Evolutionary conservation across 2,113 vertebrate species (phyloP).

Genomic region (Apistogramma diplotaenia): DNA sequence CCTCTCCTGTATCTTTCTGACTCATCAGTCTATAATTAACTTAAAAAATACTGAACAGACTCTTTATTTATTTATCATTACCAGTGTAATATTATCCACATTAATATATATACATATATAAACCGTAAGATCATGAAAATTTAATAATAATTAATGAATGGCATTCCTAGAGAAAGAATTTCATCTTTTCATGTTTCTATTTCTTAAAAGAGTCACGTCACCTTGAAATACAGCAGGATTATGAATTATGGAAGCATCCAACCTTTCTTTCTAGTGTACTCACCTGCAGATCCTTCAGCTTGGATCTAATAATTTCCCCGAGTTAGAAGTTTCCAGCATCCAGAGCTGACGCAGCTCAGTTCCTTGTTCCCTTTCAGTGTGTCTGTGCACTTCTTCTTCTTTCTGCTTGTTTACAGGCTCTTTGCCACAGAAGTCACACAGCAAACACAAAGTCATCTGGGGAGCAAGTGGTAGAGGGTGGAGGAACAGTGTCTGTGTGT

Average conservation of each 20-base stretch:
- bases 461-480: slow-evolving; percentile 49
- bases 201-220: not conserved
- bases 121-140: not conserved
- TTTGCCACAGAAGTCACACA: slow-evolving; percentile 45
- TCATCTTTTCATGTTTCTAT: not conserved
- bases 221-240: not conserved
- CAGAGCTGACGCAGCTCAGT: slow-evolving; percentile 20
- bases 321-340: slow-evolving; percentile 40
- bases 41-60: not conserved
- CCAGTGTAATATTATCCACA: not conserved
- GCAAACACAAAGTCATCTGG: slow-evolving; percentile 36
- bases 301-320: slow-evolving; percentile 1
- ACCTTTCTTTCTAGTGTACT: not conserved
- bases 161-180: not conserved
- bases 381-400: slow-evolving; percentile 44
- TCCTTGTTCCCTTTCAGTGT: slow-evolving; percentile 24
- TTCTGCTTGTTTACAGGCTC: slow-evolving; percentile 50
- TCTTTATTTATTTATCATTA: not conserved
- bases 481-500: slow-evolving; percentile 16
- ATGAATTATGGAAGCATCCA: not conserved
- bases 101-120: not conserved
- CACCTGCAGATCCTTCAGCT: slow-evolving; percentile 48
- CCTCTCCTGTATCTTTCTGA: slow-evolving; percentile 52
- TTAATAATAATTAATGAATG: too few relatives aligned
- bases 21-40: not conserved